Evolutionary conservation across 2,797 vertebrate genomes (phyloP).

Genomic region (Alectoris magna): DNA sequence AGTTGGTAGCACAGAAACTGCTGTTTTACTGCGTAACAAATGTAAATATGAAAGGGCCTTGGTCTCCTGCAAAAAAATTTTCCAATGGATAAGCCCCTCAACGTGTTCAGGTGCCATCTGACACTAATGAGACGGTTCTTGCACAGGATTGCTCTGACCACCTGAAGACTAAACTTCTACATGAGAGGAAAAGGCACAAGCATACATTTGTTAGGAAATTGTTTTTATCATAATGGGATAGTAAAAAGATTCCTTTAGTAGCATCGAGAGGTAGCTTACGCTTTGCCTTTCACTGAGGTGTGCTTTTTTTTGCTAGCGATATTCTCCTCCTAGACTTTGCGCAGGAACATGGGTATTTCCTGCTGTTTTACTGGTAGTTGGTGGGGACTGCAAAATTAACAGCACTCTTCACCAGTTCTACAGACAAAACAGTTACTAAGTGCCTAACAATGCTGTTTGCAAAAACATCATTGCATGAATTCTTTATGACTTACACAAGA

Average conservation of each 20-base stretch:
- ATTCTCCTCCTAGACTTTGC: neutral
- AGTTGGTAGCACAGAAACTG: neutral
- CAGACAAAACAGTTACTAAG: neutral
- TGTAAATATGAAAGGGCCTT: neutral
- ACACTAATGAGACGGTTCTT: neutral
- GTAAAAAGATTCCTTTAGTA: neutral
- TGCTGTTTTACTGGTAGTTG: neutral
- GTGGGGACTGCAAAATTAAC: neutral
- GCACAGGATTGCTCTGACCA: neutral
- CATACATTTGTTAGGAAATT: neutral
- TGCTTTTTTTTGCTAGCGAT: neutral
- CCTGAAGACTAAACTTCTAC: neutral
- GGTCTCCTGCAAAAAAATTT: fast-evolving
- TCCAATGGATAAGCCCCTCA: neutral
- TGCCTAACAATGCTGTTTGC: neutral
- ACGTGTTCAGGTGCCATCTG: neutral
- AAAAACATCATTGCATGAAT: neutral
- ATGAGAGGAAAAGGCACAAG: neutral
- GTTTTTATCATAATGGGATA: neutral
- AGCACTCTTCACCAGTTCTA: neutral
- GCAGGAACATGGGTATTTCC: neutral
- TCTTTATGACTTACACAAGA: neutral
- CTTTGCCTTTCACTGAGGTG: neutral
- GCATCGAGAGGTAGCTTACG: neutral
- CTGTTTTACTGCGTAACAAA: neutral